Conservation (phyloP, 1,140 invertebrate genomes). For the Pseudachorutes palmiensis region DNA sequence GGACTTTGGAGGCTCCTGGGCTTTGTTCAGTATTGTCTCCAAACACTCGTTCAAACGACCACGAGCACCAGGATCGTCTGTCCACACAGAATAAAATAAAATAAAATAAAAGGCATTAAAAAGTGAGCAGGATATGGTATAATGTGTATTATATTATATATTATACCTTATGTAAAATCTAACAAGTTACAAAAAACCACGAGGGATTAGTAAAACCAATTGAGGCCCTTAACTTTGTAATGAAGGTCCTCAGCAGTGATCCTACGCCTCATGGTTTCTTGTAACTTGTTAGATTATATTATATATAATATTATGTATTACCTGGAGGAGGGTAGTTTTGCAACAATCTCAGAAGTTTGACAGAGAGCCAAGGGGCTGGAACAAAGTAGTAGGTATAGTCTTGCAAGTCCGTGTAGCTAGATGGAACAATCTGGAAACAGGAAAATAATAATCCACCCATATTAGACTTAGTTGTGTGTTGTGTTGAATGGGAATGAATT, state of each 20-base stretch:
- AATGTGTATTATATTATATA: too few relatives aligned
- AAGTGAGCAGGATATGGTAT: too few relatives aligned
- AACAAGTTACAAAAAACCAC: too few relatives aligned
- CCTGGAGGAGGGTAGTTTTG: constrained; percentile 98
- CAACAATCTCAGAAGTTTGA: constrained; percentile 89
- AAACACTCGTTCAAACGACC: constrained; percentile 94
- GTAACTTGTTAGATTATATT: constrained; percentile 5
- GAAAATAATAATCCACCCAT: constrained; percentile 4
- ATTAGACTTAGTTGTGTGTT: too few relatives aligned
- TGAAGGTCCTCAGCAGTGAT: too few relatives aligned
- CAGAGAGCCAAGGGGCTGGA: constrained; percentile 97
- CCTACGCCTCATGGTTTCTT: too few relatives aligned
- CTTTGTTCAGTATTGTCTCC: constrained; percentile 99
- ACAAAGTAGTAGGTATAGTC: constrained; percentile 99
- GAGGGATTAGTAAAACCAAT: too few relatives aligned
- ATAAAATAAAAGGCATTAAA: too few relatives aligned
- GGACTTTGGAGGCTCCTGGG: constrained; percentile 98
- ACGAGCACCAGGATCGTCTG: constrained; percentile 87
- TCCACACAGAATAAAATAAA: constrained; percentile 35
- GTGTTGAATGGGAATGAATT: background rate
- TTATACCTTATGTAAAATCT: too few relatives aligned
- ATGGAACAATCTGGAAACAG: constrained; percentile 77
- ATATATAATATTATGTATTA: constrained; percentile 41
- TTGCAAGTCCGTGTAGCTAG: constrained; percentile 95
- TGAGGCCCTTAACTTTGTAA: too few relatives aligned